Evolutionary conservation across 2,888 invertebrate genomes (phyloP).

Genomic region (Apotomis turbidana): DNA sequence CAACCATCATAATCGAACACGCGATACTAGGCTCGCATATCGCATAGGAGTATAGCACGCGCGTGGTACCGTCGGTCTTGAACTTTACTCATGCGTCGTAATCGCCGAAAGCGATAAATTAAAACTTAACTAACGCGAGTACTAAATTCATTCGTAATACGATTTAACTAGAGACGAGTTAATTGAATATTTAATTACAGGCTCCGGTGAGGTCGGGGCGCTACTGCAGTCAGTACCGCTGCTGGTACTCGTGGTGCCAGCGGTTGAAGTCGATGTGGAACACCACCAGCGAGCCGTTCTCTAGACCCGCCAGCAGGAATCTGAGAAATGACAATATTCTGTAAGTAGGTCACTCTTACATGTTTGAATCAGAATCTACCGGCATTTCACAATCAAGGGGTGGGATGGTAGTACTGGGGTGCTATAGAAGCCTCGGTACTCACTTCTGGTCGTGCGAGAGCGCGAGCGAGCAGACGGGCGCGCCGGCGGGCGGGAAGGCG

Average conservation of each 20-base stretch:
- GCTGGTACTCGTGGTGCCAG: constrained; percentile 98
- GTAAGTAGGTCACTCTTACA: neutral
- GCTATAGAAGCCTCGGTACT: constrained; percentile 60
- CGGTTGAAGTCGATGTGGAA: constrained; percentile 99
- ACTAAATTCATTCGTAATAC: constrained; percentile 36
- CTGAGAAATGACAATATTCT: constrained; percentile 79
- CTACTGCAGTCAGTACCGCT: constrained; percentile 88
- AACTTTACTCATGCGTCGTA: constrained; percentile 19
- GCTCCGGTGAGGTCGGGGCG: neutral
- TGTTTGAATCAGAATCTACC: too few species aligned
- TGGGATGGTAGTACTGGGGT: constrained; percentile 92
- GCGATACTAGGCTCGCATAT: neutral
- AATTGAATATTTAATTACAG: constrained; percentile 41
- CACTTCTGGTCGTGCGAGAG: constrained; percentile 99
- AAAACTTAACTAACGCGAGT: constrained; percentile 37
- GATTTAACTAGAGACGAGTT: constrained; percentile 36
- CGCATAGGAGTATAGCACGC: neutral
- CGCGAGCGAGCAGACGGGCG: constrained; percentile 96
- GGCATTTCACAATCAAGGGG: too few species aligned
- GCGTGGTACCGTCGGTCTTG: constrained; percentile 1
- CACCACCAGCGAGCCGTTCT: constrained; percentile 98
- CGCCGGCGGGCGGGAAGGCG: constrained; percentile 98
- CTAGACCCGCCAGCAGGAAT: constrained; percentile 97
- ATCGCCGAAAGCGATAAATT: constrained; percentile 30
- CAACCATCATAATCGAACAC: neutral